phyloP scores from a whole-genome alignment of 2,113 vertebrate genomes.

The Jaculus jaculus region DNA sequence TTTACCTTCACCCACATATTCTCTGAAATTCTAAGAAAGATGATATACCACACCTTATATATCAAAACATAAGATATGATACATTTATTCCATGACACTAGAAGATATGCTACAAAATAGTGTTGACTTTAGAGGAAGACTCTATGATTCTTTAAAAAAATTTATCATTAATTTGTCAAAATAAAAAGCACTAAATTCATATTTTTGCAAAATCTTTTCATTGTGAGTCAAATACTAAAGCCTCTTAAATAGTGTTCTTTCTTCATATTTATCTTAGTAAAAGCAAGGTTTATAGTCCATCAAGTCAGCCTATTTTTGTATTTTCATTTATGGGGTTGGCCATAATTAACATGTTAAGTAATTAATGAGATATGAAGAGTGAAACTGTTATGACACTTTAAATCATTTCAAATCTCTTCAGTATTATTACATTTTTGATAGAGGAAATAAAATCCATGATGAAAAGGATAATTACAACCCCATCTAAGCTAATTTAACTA shows the following conservation, averaged over 20 bases:
- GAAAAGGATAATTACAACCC: slow-evolving; percentile 68
- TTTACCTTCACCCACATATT: background rate
- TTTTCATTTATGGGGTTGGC: slow-evolving; percentile 56
- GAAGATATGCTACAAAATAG: slow-evolving; percentile 6
- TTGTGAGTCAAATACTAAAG: slow-evolving; percentile 11
- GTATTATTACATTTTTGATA: slow-evolving; percentile 61
- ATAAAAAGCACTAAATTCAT: background rate
- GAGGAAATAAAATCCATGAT: slow-evolving; percentile 71
- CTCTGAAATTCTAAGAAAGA: background rate
- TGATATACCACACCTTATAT: background rate
- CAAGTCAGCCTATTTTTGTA: slow-evolving; percentile 20
- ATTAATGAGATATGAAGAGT: slow-evolving; percentile 65
- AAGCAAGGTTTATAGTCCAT: slow-evolving; percentile 31
- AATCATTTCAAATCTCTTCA: slow-evolving; percentile 64
- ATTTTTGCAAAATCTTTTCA: slow-evolving; percentile 27
- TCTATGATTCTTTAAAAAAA: slow-evolving; percentile 20
- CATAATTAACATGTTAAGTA: slow-evolving; percentile 55
- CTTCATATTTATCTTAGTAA: slow-evolving; percentile 17
- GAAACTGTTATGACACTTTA: slow-evolving; percentile 51
- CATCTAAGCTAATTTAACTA: slow-evolving; percentile 55
- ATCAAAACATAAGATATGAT: background rate
- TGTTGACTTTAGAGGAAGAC: background rate
- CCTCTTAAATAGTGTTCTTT: background rate
- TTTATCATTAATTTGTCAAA: background rate
- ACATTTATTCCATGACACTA: background rate